A percentile compares a stretch with the other conserved stretches of the same genome.
Evolutionary conservation across 2,888 invertebrate species (phyloP).

Genomic region (Lochmaea crataegi): DNA sequence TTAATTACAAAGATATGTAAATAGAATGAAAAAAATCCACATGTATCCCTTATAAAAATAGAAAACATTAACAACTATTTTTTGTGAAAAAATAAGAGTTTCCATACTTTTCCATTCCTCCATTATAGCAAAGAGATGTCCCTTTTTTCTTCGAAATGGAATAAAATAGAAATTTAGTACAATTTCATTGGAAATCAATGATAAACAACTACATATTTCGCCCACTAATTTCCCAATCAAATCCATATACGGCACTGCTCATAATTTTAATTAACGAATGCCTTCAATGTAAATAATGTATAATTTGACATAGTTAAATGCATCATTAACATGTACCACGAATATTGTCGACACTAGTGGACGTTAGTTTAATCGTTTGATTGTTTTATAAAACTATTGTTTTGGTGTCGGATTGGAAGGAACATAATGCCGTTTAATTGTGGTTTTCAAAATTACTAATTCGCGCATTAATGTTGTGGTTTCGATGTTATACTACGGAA

Average conservation of each 20-base stretch:
- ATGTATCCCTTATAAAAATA: too few species aligned
- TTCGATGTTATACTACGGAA: slow-evolving; percentile 1
- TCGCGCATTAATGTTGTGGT: slow-evolving; percentile 16
- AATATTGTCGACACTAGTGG: slow-evolving; percentile 33
- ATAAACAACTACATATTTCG: background rate
- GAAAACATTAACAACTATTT: too few species aligned
- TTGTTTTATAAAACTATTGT: slow-evolving; percentile 29
- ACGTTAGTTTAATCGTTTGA: slow-evolving; percentile 39
- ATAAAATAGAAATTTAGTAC: too few species aligned
- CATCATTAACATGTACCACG: slow-evolving; percentile 37
- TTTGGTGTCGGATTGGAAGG: slow-evolving; percentile 19
- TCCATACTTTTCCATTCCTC: too few species aligned
- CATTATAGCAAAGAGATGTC: too few species aligned
- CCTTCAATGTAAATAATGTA: slow-evolving; percentile 28
- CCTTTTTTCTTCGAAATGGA: too few species aligned
- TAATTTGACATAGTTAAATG: slow-evolving; percentile 35
- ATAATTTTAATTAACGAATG: slow-evolving; percentile 11
- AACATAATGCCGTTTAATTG: slow-evolving; percentile 22
- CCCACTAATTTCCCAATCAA: background rate
- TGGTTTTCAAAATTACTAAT: slow-evolving; percentile 24
- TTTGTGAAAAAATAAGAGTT: too few species aligned
- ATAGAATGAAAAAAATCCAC: too few species aligned
- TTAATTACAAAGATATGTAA: too few species aligned
- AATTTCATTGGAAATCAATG: background rate
- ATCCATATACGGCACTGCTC: background rate